phyloP scores from a whole-genome alignment of 2,113 vertebrate genomes.

The Leucoraja erinaceus region DNA sequence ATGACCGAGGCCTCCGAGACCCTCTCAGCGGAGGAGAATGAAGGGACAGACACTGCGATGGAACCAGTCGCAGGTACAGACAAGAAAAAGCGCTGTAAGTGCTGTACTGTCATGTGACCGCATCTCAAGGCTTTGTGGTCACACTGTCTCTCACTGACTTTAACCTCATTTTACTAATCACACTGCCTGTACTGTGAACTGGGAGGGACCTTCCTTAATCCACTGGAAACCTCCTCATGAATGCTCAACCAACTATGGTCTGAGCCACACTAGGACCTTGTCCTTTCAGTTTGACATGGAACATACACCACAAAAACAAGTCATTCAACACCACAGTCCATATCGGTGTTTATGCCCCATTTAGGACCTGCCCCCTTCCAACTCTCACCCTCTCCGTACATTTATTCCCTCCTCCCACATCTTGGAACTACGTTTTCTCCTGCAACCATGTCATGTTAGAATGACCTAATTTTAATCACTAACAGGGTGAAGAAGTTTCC shows the following conservation, averaged over 20 bases:
- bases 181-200: slow-evolving; percentile 73
- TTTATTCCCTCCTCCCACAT: not conserved
- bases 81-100: slow-evolving; percentile 98
- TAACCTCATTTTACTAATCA: slow-evolving; percentile 80
- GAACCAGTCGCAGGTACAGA: slow-evolving; percentile 86
- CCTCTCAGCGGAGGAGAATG: slow-evolving; percentile 82
- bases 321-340: not conserved
- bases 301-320: not conserved
- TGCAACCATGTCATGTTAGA: not conserved
- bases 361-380: not conserved
- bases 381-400: not conserved
- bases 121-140: slow-evolving; percentile 59
- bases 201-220: slow-evolving; percentile 53
- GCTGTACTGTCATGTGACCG: slow-evolving; percentile 98
- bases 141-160: slow-evolving; percentile 59
- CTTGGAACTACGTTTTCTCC: not conserved
- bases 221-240: too few species aligned
- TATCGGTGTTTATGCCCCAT: not conserved
- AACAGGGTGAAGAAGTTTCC: too few species aligned
- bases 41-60: slow-evolving; percentile 79
- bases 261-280: not conserved
- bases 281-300: not conserved
- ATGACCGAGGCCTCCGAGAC: slow-evolving; percentile 86
- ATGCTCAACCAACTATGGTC: not conserved
- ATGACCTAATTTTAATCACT: not conserved